A percentile compares a stretch with the other conserved stretches of the same genome.
These are phyloP conservation scores for Drosophila jambulina DNA, from an alignment of 1,140 invertebrate genomes.

Conservation along the genomic window DNA sequence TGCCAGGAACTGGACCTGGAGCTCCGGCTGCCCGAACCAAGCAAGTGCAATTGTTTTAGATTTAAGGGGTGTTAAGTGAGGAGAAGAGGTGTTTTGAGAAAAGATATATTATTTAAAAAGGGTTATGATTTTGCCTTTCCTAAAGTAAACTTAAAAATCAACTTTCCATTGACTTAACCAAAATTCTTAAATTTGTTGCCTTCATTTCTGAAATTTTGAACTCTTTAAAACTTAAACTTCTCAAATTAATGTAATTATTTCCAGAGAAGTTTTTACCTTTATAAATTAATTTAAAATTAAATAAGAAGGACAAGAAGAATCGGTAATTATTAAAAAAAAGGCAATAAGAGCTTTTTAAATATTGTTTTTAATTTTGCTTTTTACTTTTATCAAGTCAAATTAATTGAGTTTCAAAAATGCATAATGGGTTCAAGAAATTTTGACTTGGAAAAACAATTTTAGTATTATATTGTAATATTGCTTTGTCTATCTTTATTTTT, in stretches of 20 bases:
- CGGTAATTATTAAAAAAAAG: not conserved
- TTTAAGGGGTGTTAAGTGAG: constrained; percentile 1
- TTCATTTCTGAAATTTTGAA: not conserved
- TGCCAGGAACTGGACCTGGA: constrained; percentile 26
- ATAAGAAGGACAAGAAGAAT: not conserved
- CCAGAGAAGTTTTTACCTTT: not conserved
- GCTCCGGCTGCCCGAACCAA: too few species aligned
- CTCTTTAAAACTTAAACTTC: not conserved
- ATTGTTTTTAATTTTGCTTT: not conserved
- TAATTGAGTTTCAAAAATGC: not conserved
- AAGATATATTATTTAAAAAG: not conserved
- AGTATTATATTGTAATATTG: too few species aligned
- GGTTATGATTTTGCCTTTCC: not conserved
- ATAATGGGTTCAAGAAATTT: too few species aligned
- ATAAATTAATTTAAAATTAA: not conserved
- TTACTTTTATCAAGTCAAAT: too few species aligned
- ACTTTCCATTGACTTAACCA: too few species aligned
- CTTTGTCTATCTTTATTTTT: not conserved
- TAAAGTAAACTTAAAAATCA: not conserved
- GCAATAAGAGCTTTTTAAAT: not conserved
- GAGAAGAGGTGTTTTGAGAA: not conserved
- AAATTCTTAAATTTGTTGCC: not conserved
- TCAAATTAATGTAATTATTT: not conserved
- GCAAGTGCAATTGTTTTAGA: constrained; percentile 24
- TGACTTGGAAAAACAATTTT: not conserved